Conservation (phyloP, 2,797 vertebrate species). For the Eupleurogrammus muticus region DNA sequence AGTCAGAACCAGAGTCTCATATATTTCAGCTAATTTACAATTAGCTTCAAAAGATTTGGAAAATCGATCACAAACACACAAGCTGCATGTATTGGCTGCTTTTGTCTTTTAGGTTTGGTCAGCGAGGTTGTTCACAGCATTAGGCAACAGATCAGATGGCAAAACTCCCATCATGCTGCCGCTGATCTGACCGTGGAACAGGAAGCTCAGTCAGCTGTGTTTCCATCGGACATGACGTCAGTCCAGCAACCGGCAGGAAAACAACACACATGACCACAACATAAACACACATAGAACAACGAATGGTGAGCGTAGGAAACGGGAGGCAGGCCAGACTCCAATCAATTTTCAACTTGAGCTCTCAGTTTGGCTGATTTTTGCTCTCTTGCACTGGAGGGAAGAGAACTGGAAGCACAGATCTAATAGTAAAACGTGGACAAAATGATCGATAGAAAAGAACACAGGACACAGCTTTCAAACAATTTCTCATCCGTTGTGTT, state of each 20-base stretch:
- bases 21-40: no score
- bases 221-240: slow-evolving; percentile 68
- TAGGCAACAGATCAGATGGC: slow-evolving; percentile 26
- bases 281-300: background rate
- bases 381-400: slow-evolving; percentile 4
- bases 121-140: background rate
- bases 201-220: slow-evolving; percentile 41
- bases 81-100: no score
- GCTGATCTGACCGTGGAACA: slow-evolving; percentile 23
- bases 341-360: slow-evolving; percentile 51
- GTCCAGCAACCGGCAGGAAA: slow-evolving; percentile 29
- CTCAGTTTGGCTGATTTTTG: slow-evolving; percentile 23
- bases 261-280: slow-evolving; percentile 24
- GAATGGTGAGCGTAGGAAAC: background rate
- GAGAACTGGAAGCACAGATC: slow-evolving; percentile 13
- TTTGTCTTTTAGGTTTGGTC: no score
- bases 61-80: no score
- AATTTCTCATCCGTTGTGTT: slow-evolving; percentile 24
- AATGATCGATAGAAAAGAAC: slow-evolving; percentile 16
- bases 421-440: slow-evolving; percentile 8
- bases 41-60: no score
- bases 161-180: slow-evolving; percentile 14
- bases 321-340: slow-evolving; percentile 7
- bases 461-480: slow-evolving; percentile 15
- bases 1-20: no score